Evolutionary conservation across 2,113 vertebrate genomes (phyloP).

Genomic region (Rhombomys opimus): DNA sequence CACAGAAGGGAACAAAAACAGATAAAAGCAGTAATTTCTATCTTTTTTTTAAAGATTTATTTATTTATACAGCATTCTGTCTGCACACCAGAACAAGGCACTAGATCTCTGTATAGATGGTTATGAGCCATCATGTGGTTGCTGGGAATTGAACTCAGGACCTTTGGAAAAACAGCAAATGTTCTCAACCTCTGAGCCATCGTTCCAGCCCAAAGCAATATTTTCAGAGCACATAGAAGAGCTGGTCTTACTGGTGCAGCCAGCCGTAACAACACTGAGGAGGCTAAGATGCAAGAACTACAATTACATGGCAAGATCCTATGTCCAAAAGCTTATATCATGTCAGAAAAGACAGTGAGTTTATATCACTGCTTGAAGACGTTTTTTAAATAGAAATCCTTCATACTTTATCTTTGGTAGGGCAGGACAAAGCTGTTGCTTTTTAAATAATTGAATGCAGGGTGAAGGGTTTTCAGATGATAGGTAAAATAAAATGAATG

Average conservation of each 20-base stretch:
- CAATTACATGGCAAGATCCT: not conserved
- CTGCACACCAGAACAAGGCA: too few relatives aligned
- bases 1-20: not conserved
- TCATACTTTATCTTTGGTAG: not conserved
- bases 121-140: too few relatives aligned
- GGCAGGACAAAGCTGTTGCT: not conserved
- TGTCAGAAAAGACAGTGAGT: not conserved
- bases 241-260: fast-evolving
- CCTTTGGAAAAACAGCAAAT: too few relatives aligned
- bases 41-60: too few relatives aligned
- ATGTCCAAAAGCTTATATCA: not conserved
- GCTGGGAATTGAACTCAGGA: too few relatives aligned
- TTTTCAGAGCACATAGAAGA: not conserved
- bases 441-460: not conserved
- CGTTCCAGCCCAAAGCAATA: not conserved
- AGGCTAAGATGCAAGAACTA: too few relatives aligned
- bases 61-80: too few relatives aligned
- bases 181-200: too few relatives aligned
- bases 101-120: too few relatives aligned
- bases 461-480: not conserved
- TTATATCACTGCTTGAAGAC: not conserved
- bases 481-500: not conserved
- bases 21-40: not conserved
- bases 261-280: not conserved
- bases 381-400: not conserved